Percentiles rank a stretch among this genome's conserved stretches.
Conservation (phyloP, 2,888 invertebrate genomes). For the Machimus atricapillus region DNA sequence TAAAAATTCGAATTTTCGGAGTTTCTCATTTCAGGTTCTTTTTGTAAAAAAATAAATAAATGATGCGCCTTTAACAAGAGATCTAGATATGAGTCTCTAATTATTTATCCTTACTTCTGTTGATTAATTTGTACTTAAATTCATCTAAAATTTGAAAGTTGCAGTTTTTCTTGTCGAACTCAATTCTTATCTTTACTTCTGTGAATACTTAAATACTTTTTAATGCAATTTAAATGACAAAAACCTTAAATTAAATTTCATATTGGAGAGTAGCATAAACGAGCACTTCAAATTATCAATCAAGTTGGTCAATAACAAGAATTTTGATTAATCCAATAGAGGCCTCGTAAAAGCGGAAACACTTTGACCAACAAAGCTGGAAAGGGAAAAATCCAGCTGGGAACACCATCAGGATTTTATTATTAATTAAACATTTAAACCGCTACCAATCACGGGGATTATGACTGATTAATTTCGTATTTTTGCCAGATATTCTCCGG, state of each 20-base stretch:
- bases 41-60: too few relatives aligned
- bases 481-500: conserved; percentile 6
- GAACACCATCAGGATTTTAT: not conserved
- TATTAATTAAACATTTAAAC: conserved; percentile 38
- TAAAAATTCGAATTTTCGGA: too few relatives aligned
- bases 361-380: not conserved
- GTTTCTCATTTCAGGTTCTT: too few relatives aligned
- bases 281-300: not conserved
- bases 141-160: too few relatives aligned
- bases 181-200: too few relatives aligned
- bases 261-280: not conserved
- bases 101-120: too few relatives aligned
- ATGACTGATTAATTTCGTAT: conserved; percentile 40
- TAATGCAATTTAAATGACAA: not conserved
- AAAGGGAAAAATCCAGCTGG: not conserved
- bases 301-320: not conserved
- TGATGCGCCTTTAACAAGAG: too few relatives aligned
- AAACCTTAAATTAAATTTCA: not conserved
- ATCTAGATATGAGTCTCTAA: too few relatives aligned
- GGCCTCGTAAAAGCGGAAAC: not conserved
- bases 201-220: not conserved
- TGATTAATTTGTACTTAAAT: too few relatives aligned
- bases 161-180: too few relatives aligned
- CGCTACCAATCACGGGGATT: conserved; percentile 32
- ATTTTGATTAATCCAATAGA: not conserved